Evolutionary conservation across 30 jellyfish, hydroid and myxozoan genomes (phyloP).

Genomic region (Aurelia sp.): DNA sequence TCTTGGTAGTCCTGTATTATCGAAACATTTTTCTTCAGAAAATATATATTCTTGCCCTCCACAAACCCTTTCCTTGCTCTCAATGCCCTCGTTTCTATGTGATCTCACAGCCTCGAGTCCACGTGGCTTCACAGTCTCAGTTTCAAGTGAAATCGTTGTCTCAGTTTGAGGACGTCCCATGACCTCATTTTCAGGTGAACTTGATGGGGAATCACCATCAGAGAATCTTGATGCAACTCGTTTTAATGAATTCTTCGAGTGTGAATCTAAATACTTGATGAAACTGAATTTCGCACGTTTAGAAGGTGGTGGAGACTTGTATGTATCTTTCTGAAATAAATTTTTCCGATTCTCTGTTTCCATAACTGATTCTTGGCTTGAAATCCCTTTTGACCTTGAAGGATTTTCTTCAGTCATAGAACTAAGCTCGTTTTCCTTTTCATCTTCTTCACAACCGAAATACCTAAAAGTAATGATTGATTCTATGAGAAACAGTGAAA

Average conservation of each 20-base stretch:
- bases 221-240: conserved; percentile 39
- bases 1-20: neutral
- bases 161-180: no score
- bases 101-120: conserved; percentile 1
- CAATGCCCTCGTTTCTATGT: neutral
- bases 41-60: neutral
- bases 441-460: conserved; percentile 15
- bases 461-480: conserved; percentile 2
- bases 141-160: no score
- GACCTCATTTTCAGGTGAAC: conserved; percentile 33
- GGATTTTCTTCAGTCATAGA: neutral
- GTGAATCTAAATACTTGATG: conserved; percentile 42
- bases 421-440: conserved; percentile 6
- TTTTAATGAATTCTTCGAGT: conserved; percentile 34
- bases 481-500: neutral
- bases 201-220: conserved; percentile 30
- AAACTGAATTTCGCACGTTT: conserved; percentile 43
- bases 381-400: neutral
- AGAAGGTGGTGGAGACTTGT: conserved; percentile 49
- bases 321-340: no score
- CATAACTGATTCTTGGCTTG: no score
- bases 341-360: no score
- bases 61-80: neutral
- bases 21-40: no score
- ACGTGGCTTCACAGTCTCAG: no score